Conservation (phyloP, 2,113 vertebrate species). For the Tringa solitaria region DNA sequence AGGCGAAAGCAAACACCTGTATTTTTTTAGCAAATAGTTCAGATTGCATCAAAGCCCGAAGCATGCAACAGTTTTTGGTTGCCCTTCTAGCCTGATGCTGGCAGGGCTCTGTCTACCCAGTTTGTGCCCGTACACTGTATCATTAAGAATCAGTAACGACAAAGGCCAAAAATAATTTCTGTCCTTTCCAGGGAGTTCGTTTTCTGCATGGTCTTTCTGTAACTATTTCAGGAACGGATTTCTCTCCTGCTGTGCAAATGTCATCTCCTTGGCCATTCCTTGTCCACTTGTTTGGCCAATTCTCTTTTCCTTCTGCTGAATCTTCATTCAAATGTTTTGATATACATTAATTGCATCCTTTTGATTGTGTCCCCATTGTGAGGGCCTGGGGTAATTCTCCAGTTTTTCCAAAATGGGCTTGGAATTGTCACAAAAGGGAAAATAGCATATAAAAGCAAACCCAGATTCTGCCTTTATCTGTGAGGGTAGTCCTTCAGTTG, state of each 20-base stretch:
- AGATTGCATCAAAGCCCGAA: not conserved
- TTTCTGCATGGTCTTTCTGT: not conserved
- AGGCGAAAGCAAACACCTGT: not conserved
- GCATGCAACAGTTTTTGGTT: not conserved
- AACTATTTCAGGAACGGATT: not conserved
- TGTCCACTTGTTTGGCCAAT: accelerated
- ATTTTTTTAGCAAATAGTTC: not conserved
- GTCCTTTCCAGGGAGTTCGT: not conserved
- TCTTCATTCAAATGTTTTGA: not conserved
- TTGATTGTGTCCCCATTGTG: not conserved
- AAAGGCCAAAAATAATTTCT: not conserved
- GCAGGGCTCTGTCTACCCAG: not conserved
- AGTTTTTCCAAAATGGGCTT: not conserved
- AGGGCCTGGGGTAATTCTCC: not conserved
- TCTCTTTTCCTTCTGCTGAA: not conserved
- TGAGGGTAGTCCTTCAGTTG: not conserved
- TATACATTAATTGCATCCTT: not conserved
- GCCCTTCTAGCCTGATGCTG: not conserved
- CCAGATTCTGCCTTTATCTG: not conserved
- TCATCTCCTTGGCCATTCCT: not conserved
- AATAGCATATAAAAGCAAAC: not conserved
- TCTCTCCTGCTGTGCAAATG: not conserved
- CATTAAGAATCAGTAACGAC: not conserved
- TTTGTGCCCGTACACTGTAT: not conserved
- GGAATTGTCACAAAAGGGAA: not conserved